phyloP scores from a whole-genome alignment of 2,888 invertebrate species.

The Patella caerulea region DNA sequence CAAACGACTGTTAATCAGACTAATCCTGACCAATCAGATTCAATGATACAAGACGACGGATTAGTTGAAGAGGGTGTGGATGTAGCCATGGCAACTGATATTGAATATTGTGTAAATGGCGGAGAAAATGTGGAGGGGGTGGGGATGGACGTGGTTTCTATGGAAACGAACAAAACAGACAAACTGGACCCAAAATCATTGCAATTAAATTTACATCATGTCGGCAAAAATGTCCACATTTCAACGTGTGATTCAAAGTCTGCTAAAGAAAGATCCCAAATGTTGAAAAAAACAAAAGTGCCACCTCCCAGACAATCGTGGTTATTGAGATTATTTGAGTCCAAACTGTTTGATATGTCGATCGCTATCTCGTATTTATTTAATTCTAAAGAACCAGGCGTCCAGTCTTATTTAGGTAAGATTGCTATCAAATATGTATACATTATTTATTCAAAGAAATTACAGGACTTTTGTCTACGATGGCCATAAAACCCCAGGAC shows the following conservation, averaged over 20 bases:
- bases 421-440: constrained; percentile 31
- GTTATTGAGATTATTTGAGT: constrained; percentile 92
- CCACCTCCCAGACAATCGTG: constrained; percentile 69
- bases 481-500: no score
- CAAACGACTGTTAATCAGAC: background rate
- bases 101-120: no score
- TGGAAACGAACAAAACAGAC: background rate
- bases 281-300: constrained; percentile 21
- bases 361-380: constrained; percentile 98
- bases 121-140: no score
- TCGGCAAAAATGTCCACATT: constrained; percentile 29
- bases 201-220: constrained; percentile 20
- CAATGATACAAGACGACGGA: background rate
- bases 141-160: background rate
- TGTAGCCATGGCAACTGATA: background rate
- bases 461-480: no score
- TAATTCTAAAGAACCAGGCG: constrained; percentile 98
- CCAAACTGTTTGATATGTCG: constrained; percentile 97
- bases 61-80: constrained; percentile 12
- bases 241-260: constrained; percentile 20
- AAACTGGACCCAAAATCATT: constrained; percentile 22
- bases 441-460: no score
- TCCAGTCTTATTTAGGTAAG: constrained; percentile 93
- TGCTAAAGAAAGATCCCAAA: constrained; percentile 8
- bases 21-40: background rate